These are phyloP conservation scores for Halesus radiatus DNA, from an alignment of 1,140 invertebrate genomes.

Conservation along the genomic window DNA sequence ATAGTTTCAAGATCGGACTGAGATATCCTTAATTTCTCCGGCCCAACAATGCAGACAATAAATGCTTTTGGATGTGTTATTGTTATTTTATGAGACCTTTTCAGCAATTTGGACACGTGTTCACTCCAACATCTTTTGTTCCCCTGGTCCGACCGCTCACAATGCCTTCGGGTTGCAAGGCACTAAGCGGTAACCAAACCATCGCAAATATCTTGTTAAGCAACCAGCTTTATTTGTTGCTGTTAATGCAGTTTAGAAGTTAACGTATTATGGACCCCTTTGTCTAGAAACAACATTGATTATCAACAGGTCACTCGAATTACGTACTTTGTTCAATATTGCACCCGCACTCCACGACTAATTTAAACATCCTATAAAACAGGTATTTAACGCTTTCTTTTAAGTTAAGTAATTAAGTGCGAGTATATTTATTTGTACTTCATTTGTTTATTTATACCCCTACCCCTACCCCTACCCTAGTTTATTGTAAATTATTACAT, in stretches of 20 bases:
- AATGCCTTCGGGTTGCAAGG: background rate
- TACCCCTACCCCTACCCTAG: no score
- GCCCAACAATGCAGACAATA: constrained; percentile 34
- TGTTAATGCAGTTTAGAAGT: background rate
- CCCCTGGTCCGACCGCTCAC: background rate
- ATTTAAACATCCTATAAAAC: no score
- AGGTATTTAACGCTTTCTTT: no score
- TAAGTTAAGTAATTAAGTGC: no score
- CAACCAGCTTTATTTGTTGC: constrained; percentile 1
- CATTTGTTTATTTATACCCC: no score
- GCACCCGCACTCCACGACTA: no score
- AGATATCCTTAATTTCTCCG: constrained; percentile 34
- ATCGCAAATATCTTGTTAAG: constrained; percentile 20
- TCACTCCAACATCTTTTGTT: constrained; percentile 10
- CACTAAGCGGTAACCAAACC: background rate
- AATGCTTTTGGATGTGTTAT: constrained; percentile 34
- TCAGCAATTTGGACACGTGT: constrained; percentile 31
- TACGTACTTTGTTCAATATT: no score
- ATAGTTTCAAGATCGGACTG: constrained; percentile 33
- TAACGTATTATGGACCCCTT: background rate
- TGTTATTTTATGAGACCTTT: constrained; percentile 28
- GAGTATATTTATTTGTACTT: no score
- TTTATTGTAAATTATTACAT: no score
- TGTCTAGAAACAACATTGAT: background rate
- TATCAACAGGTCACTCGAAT: no score